These are phyloP conservation scores for Antheraea mylitta DNA, from an alignment of 1,140 invertebrate species.

Conservation along the genomic window DNA sequence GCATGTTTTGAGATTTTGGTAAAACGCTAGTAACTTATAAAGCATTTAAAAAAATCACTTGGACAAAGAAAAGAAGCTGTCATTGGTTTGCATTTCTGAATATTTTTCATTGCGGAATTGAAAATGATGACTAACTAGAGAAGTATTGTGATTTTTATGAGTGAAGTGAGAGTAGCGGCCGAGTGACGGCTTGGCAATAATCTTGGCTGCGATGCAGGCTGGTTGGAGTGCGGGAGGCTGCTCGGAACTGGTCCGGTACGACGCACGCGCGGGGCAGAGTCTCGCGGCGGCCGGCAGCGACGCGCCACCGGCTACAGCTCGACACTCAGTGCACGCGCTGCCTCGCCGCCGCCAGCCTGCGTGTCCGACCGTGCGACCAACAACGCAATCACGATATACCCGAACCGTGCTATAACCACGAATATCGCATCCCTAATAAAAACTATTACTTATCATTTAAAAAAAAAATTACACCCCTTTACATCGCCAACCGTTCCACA, in stretches of 20 bases:
- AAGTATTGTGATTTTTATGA: neutral
- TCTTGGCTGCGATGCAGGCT: conserved; percentile 29
- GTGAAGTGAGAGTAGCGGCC: neutral
- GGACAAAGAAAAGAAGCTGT: too few relatives aligned
- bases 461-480: conserved; percentile 21
- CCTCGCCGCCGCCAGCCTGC: conserved; percentile 60
- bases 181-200: conserved; percentile 9
- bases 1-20: too few relatives aligned
- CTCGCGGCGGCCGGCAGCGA: conserved; percentile 52
- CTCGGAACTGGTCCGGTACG: conserved; percentile 62
- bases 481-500: conserved; percentile 29
- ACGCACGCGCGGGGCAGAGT: conserved; percentile 72
- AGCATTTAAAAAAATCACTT: too few relatives aligned
- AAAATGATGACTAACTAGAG: neutral
- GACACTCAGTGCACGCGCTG: conserved; percentile 68
- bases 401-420: conserved; percentile 17
- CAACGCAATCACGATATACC: conserved; percentile 29
- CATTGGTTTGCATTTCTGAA: too few relatives aligned
- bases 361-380: conserved; percentile 38
- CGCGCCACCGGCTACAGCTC: conserved; percentile 45
- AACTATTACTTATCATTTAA: conserved; percentile 14
- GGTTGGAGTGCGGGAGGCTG: conserved; percentile 44
- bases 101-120: too few relatives aligned
- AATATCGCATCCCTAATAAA: conserved; percentile 26
- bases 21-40: too few relatives aligned